Percentiles rank a stretch among this genome's conserved stretches.
Evolutionary conservation across 2,113 vertebrate genomes (phyloP).

Genomic region (Catharus minimus): DNA sequence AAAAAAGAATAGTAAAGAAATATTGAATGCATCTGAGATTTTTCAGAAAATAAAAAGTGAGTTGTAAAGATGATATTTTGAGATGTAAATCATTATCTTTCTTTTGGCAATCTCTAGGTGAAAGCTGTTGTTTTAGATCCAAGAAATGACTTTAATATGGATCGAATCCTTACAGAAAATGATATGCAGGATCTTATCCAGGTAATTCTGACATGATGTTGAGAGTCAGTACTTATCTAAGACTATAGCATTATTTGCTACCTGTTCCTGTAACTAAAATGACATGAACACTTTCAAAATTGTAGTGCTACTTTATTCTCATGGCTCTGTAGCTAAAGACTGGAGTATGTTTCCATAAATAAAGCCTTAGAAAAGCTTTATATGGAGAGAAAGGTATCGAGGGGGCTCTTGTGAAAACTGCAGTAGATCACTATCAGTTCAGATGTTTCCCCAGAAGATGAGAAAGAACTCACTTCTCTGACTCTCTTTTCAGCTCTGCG

Average conservation of each 20-base stretch:
- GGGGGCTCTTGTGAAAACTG: not conserved
- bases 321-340: not conserved
- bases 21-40: not conserved
- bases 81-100: not conserved
- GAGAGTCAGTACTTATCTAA: not conserved
- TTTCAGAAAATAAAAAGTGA: not conserved
- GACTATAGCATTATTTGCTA: not conserved
- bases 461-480: not conserved
- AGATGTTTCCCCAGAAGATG: not conserved
- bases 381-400: not conserved
- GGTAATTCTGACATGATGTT: conserved; percentile 70
- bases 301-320: not conserved
- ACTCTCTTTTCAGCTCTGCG: conserved; percentile 81
- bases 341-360: not conserved
- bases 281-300: not conserved
- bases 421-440: not conserved
- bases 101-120: conserved; percentile 75
- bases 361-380: not conserved
- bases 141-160: conserved; percentile 81
- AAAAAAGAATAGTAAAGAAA: not conserved
- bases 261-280: not conserved
- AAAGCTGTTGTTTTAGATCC: conserved; percentile 88
- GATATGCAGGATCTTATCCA: conserved; percentile 83
- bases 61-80: not conserved
- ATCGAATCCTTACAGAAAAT: conserved; percentile 75